Conservation (phyloP, 2,113 vertebrate genomes). For the Petrocephalus microphthalmus region DNA sequence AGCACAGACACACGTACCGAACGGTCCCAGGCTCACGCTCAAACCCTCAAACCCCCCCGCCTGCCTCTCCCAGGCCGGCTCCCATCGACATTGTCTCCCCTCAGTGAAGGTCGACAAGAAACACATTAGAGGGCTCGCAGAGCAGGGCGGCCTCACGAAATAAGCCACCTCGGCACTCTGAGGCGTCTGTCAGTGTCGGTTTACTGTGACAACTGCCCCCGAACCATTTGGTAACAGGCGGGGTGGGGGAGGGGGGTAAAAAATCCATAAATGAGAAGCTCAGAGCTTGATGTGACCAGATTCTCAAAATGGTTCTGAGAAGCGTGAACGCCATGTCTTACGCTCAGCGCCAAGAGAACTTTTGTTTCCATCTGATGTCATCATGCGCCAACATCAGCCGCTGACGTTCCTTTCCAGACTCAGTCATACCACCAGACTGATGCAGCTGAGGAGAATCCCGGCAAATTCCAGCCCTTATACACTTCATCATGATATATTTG, state of each 20-base stretch:
- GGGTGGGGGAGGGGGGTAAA: not conserved
- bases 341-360: not conserved
- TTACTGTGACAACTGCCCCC: conserved; percentile 16
- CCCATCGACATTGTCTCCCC: conserved; percentile 45
- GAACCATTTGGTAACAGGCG: conserved; percentile 1
- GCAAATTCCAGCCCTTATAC: not conserved
- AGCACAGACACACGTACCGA: conserved; percentile 27
- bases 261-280: not conserved
- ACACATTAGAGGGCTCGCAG: conserved; percentile 5
- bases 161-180: not conserved
- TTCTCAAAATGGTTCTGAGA: not conserved
- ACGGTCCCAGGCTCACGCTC: conserved; percentile 25
- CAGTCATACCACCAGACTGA: not conserved
- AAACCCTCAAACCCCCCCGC: conserved; percentile 5
- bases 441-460: not conserved
- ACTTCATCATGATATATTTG: not conserved
- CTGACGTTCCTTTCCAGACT: not conserved
- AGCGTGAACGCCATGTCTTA: not conserved
- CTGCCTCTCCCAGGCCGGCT: not conserved
- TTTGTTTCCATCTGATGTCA: conserved; percentile 1
- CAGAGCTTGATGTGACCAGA: conserved; percentile 3
- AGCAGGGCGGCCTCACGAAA: conserved; percentile 26
- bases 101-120: conserved; percentile 45
- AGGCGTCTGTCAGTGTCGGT: conserved; percentile 20
- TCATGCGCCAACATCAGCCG: not conserved